Percentiles rank a stretch among this genome's conserved stretches.
These are phyloP conservation scores for Siniperca chuatsi DNA, from an alignment of 2,113 vertebrate species.

Conservation along the genomic window DNA sequence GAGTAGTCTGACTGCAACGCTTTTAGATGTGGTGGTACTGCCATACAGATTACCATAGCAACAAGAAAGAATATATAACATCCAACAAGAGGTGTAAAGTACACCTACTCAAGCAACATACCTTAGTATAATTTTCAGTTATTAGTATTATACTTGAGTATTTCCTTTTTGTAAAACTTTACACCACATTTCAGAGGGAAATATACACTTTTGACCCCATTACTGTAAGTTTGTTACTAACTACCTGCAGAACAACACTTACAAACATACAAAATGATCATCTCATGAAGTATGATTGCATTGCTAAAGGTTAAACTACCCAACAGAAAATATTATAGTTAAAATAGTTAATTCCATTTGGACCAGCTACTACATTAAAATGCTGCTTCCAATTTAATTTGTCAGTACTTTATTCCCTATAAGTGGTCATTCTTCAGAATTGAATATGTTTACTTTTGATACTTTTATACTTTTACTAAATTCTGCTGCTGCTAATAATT, in stretches of 20 bases:
- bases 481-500: too few relatives aligned
- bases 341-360: neutral
- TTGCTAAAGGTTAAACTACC: neutral
- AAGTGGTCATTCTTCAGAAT: neutral
- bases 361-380: neutral
- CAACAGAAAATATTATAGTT: neutral
- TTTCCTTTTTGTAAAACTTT: neutral
- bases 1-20: neutral
- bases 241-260: neutral
- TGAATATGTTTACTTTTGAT: neutral
- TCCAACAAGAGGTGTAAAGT: conserved; percentile 11
- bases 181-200: neutral
- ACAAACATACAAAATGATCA: too few relatives aligned
- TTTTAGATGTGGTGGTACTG: neutral
- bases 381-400: neutral
- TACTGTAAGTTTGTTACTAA: neutral
- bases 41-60: conserved; percentile 36
- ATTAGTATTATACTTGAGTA: neutral
- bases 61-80: conserved; percentile 34
- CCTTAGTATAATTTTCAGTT: neutral
- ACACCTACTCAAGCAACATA: neutral
- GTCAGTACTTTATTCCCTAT: neutral
- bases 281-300: neutral
- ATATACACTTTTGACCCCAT: neutral
- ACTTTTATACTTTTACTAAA: too few relatives aligned